These are phyloP conservation scores for Drosophila orena DNA, from an alignment of 1,140 invertebrate genomes.

Conservation along the genomic window DNA sequence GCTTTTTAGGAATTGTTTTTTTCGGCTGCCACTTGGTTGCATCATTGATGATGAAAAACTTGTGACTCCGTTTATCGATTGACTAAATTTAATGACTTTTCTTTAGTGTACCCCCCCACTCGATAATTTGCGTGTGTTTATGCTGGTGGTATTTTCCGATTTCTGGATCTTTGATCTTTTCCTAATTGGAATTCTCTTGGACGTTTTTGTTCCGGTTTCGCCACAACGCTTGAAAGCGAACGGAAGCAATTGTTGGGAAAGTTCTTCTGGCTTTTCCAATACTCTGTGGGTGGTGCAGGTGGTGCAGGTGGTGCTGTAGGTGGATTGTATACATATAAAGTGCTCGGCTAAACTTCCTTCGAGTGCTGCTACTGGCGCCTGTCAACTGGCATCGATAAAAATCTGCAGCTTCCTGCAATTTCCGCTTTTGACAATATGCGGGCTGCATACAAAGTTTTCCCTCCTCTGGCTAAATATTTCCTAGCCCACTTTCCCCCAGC, in stretches of 20 bases:
- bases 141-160: conserved; percentile 12
- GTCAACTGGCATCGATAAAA: conserved; percentile 67
- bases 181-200: conserved; percentile 42
- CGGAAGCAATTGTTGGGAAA: conserved; percentile 49
- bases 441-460: conserved; percentile 47
- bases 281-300: conserved; percentile 1
- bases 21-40: conserved; percentile 14
- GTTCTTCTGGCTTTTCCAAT: conserved; percentile 35
- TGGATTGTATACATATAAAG: conserved; percentile 17
- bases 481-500: neutral
- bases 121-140: conserved; percentile 28
- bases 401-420: conserved; percentile 60
- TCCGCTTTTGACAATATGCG: conserved; percentile 59
- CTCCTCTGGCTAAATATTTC: neutral
- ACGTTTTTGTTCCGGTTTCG: conserved; percentile 57
- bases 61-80: conserved; percentile 56
- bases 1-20: conserved; percentile 51
- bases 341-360: conserved; percentile 41
- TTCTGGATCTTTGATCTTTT: conserved; percentile 50
- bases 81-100: conserved; percentile 50
- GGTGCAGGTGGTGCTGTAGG: conserved; percentile 20
- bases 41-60: conserved; percentile 50
- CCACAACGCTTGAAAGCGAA: conserved; percentile 33
- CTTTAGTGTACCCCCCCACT: neutral
- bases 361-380: conserved; percentile 63